A percentile compares a stretch with the other conserved stretches of the same genome.
These are phyloP conservation scores for Buathra laborator DNA, from an alignment of 2,888 invertebrate genomes.

Conservation along the genomic window DNA sequence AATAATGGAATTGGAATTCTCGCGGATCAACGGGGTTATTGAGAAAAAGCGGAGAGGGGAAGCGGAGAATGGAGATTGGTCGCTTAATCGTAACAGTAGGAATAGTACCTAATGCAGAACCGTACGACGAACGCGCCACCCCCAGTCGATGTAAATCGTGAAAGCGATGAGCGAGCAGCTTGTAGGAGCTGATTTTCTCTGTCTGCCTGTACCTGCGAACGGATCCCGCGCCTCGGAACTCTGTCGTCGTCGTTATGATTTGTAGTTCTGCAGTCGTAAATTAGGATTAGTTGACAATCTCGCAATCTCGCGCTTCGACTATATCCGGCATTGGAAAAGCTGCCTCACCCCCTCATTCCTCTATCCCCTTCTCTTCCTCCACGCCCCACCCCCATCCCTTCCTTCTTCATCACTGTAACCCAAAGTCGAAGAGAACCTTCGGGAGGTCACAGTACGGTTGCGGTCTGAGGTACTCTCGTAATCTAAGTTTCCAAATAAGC, in stretches of 20 bases:
- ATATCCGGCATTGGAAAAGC: constrained; percentile 60
- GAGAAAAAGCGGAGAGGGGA: constrained; percentile 1
- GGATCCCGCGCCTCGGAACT: not conserved
- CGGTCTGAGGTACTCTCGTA: constrained; percentile 59
- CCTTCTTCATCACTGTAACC: constrained; percentile 5
- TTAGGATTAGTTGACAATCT: constrained; percentile 77
- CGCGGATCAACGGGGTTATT: constrained; percentile 12
- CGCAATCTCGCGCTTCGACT: constrained; percentile 62
- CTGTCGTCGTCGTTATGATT: constrained; percentile 72
- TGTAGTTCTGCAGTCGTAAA: constrained; percentile 76
- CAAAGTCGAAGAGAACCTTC: constrained; percentile 29
- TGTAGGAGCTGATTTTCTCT: constrained; percentile 27
- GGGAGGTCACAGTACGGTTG: constrained; percentile 11
- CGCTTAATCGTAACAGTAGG: not conserved
- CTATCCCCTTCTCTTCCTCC: too few species aligned
- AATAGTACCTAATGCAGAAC: constrained; percentile 17
- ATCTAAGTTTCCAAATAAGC: constrained; percentile 73
- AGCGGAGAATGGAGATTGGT: not conserved
- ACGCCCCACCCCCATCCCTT: not conserved
- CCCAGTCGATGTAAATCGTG: constrained; percentile 60
- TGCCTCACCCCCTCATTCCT: not conserved
- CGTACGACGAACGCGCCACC: constrained; percentile 36
- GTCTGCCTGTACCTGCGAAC: not conserved
- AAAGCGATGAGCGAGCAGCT: constrained; percentile 62
- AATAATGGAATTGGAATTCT: constrained; percentile 26